phyloP scores from a whole-genome alignment of 1,140 invertebrate species.

The Mya arenaria region DNA sequence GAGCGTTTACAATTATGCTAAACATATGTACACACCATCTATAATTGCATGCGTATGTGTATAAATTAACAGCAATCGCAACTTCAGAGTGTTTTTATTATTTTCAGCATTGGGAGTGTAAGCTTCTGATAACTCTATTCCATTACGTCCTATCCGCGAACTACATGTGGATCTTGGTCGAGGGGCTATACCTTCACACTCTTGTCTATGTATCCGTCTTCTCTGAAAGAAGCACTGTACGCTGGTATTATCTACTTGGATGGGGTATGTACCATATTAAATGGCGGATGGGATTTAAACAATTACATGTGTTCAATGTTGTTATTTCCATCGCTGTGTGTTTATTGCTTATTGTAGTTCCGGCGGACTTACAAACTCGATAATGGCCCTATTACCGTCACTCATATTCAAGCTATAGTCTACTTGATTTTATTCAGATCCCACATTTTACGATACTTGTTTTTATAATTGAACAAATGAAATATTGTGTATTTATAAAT shows the following conservation, averaged over 20 bases:
- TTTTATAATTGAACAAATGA: too few species aligned
- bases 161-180: slow-evolving; percentile 91
- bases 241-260: slow-evolving; percentile 86
- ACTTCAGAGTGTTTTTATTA: too few species aligned
- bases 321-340: too few species aligned
- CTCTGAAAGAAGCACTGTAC: slow-evolving; percentile 86
- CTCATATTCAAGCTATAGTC: neutral
- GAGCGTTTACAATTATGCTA: too few species aligned
- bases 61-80: too few species aligned
- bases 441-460: neutral
- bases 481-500: too few species aligned
- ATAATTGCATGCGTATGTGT: too few species aligned
- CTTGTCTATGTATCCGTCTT: slow-evolving; percentile 89
- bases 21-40: too few species aligned
- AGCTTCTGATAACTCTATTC: slow-evolving; percentile 86
- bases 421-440: neutral
- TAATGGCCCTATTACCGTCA: neutral
- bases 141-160: slow-evolving; percentile 89
- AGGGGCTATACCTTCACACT: slow-evolving; percentile 90
- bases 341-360: too few species aligned
- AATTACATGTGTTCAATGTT: neutral
- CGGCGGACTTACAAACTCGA: neutral
- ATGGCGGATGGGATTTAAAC: neutral
- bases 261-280: slow-evolving; percentile 85
- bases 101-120: slow-evolving; percentile 87